A percentile compares a stretch with the other conserved stretches of the same genome.
Conservation (phyloP, 2,888 invertebrate species). For the Norana najaformis region DNA sequence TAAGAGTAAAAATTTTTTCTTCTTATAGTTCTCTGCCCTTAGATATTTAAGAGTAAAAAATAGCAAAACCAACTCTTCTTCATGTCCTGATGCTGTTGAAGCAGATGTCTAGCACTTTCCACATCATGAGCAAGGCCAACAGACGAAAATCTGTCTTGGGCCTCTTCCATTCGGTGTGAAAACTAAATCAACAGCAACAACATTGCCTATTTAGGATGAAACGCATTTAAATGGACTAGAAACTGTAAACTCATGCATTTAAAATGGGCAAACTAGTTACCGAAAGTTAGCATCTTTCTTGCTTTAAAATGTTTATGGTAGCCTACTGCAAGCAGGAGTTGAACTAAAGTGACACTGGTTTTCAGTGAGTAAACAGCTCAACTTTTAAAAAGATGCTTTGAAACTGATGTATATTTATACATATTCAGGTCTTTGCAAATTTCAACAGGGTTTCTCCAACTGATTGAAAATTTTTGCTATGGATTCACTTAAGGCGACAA, state of each 20-base stretch:
- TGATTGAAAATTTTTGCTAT: too few relatives aligned
- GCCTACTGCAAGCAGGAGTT: neutral
- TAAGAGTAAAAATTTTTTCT: too few relatives aligned
- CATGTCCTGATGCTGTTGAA: conserved; percentile 75
- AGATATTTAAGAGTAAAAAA: neutral
- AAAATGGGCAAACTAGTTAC: neutral
- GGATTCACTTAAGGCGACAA: neutral
- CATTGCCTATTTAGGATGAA: neutral
- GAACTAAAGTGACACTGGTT: neutral
- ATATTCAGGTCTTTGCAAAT: neutral
- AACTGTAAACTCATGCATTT: neutral
- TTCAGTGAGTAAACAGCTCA: neutral
- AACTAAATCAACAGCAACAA: conserved; percentile 65
- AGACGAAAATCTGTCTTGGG: conserved; percentile 74
- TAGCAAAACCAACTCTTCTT: conserved; percentile 53
- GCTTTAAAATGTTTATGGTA: neutral
- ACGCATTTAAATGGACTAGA: neutral
- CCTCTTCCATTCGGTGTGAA: conserved; percentile 71
- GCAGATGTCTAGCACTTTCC: conserved; percentile 72
- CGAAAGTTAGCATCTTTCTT: neutral
- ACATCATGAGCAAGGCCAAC: conserved; percentile 74
- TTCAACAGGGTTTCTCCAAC: neutral
- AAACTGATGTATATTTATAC: too few relatives aligned
- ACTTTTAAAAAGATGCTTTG: too few relatives aligned
- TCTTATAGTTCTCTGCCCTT: too few relatives aligned